These are phyloP conservation scores for Thamnophis sirtalis DNA, from an alignment of 2,113 vertebrate genomes.

Conservation along the genomic window DNA sequence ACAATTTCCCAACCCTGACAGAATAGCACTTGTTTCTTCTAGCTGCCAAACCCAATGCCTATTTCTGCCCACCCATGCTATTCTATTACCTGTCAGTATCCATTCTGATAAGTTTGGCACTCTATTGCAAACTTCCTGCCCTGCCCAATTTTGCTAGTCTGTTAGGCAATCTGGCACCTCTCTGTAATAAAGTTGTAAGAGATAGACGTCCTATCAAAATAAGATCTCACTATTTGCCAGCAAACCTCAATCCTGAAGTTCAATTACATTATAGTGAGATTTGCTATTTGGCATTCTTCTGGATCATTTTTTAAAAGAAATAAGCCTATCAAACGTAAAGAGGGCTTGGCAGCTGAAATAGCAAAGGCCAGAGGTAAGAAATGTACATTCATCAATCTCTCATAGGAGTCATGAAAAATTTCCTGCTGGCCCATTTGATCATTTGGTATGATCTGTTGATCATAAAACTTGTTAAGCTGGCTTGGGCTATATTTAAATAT, in stretches of 20 bases:
- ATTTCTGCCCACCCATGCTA: neutral
- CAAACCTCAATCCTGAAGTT: neutral
- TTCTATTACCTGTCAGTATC: neutral
- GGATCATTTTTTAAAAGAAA: neutral
- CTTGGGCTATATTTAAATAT: neutral
- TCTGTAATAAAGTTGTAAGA: neutral
- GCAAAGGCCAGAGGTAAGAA: neutral
- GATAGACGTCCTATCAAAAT: neutral
- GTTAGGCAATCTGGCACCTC: neutral
- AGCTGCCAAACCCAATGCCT: neutral
- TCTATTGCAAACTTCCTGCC: neutral
- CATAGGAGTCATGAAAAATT: neutral
- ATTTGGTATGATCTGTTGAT: neutral
- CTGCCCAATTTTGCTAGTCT: neutral
- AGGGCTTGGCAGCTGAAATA: neutral
- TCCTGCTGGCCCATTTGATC: neutral
- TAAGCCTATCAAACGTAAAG: neutral
- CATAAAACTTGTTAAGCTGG: neutral
- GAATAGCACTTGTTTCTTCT: neutral
- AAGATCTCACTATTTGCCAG: neutral
- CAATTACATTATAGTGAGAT: neutral
- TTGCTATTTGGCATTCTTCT: neutral
- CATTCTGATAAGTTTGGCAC: neutral
- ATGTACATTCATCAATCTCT: neutral
- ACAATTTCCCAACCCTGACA: neutral